Evolutionary conservation across 2,888 invertebrate species (phyloP).

Genomic region (Apamea epomidion): DNA sequence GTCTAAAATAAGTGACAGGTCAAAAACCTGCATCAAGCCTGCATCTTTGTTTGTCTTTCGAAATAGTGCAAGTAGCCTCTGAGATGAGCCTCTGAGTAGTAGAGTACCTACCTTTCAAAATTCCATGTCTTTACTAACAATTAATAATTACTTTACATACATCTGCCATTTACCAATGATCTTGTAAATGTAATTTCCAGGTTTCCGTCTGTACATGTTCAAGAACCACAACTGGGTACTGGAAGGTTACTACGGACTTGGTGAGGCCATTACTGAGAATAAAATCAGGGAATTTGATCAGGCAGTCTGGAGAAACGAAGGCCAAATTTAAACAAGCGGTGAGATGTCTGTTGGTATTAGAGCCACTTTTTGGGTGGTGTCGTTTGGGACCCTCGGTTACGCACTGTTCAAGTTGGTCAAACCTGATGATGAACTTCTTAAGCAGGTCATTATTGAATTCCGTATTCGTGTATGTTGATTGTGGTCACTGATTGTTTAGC

Average conservation of each 20-base stretch:
- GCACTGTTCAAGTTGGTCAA: slow-evolving; percentile 90
- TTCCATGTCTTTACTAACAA: neutral
- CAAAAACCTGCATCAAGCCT: slow-evolving; percentile 22
- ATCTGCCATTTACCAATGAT: neutral
- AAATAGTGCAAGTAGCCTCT: neutral
- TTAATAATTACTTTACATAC: neutral
- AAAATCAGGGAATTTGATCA: slow-evolving; percentile 90
- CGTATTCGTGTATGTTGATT: slow-evolving; percentile 69
- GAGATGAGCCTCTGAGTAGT: neutral
- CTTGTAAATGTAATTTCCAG: slow-evolving; percentile 83
- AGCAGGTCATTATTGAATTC: slow-evolving; percentile 85
- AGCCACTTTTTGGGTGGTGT: slow-evolving; percentile 90
- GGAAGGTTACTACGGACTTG: slow-evolving; percentile 93
- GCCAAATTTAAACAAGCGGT: slow-evolving; percentile 85
- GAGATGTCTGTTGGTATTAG: slow-evolving; percentile 88
- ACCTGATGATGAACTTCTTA: slow-evolving; percentile 89
- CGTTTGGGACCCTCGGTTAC: slow-evolving; percentile 91
- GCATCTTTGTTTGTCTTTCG: slow-evolving; percentile 23
- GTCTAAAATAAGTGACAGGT: slow-evolving; percentile 24
- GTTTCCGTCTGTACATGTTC: slow-evolving; percentile 92
- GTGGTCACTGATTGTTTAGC: slow-evolving; percentile 71
- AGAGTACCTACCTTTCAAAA: neutral
- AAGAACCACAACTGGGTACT: slow-evolving; percentile 92
- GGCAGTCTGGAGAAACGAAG: slow-evolving; percentile 90
- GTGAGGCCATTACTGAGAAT: slow-evolving; percentile 91